Conservation (phyloP, 2,113 vertebrate genomes). For the Scomber scombrus region DNA sequence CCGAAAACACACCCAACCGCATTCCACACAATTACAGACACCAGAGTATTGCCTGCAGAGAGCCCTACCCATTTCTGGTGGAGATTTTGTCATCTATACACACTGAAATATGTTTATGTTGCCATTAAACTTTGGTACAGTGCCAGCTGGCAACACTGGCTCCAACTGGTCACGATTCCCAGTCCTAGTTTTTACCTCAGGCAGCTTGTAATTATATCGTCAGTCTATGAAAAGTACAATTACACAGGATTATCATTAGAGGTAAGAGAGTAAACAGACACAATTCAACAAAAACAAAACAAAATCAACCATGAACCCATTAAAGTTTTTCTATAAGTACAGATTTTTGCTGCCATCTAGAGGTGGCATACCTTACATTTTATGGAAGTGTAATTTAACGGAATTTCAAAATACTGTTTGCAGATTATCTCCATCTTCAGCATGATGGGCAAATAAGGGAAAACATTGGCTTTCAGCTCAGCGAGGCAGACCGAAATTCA, state of each 20-base stretch:
- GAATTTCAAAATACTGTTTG: neutral
- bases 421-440: neutral
- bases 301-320: neutral
- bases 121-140: slow-evolving; percentile 48
- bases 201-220: slow-evolving; percentile 29
- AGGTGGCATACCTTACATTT: neutral
- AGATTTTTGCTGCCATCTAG: slow-evolving; percentile 66
- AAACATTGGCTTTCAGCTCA: neutral
- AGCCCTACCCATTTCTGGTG: slow-evolving; percentile 57
- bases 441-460: neutral
- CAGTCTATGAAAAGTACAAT: slow-evolving; percentile 16
- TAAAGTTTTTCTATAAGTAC: neutral
- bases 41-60: slow-evolving; percentile 54
- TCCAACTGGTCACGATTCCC: neutral
- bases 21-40: slow-evolving; percentile 80
- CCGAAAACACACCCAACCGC: slow-evolving; percentile 70
- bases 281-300: neutral
- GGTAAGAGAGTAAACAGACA: neutral
- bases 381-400: neutral
- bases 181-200: slow-evolving; percentile 13
- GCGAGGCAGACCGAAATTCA: slow-evolving; percentile 10
- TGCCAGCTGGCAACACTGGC: slow-evolving; percentile 38
- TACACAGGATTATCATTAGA: neutral
- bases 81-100: slow-evolving; percentile 23
- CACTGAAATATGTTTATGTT: slow-evolving; percentile 57